Evolutionary conservation across 1,140 invertebrate genomes (phyloP), one percentile per base, ranked within the genome.

Genomic region (Asbolus verrucosus): DNA sequence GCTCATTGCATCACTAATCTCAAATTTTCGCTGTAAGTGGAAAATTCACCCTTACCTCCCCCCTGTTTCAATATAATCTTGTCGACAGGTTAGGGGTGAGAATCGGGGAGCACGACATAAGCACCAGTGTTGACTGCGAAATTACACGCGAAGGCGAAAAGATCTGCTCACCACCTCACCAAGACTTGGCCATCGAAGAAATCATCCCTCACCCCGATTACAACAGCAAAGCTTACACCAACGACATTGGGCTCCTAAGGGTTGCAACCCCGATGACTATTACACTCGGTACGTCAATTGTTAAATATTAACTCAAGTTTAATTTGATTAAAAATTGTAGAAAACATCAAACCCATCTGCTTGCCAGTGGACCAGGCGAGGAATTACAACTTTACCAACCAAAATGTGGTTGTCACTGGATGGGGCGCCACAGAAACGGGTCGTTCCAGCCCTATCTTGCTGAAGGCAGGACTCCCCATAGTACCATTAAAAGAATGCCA

Each of bases 201-300:
- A 67, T 83, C 0, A 82, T 87, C 6, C 73, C 81, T 0, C 89
- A 91, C 81, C 84, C 84, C 0, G 72, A 82, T 0, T 92, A 87
- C 72, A 76, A 76, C 60, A 78, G 75, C 1, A 69, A 80, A 0
- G 81, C 63, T 1, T 76, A 85, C 1, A 78, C 80, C 27, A 86
- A 90, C 72, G 89, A 91, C 71, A 87, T 92, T 50, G 90, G 85
- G 0, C 75, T 92, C 1, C 81, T 91, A 36, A 82, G 87, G 73
- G 77, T 90, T 0, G 59, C 66, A 3, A 4, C 24, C 24, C n/a
- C n/a, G n/a, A 27, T 27, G 24, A 8, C 3, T 27, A 3, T 27
- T 8, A 27, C 24, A 8, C 24, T 4, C 3, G 24, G 24, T 27
- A 27, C 24, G 24, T 27, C 24, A 27, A n/a, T n/a, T n/a, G n/a